These are phyloP conservation scores for Gonatopus flavifemur DNA, from an alignment of 1,140 invertebrate genomes.

Conservation along the genomic window DNA sequence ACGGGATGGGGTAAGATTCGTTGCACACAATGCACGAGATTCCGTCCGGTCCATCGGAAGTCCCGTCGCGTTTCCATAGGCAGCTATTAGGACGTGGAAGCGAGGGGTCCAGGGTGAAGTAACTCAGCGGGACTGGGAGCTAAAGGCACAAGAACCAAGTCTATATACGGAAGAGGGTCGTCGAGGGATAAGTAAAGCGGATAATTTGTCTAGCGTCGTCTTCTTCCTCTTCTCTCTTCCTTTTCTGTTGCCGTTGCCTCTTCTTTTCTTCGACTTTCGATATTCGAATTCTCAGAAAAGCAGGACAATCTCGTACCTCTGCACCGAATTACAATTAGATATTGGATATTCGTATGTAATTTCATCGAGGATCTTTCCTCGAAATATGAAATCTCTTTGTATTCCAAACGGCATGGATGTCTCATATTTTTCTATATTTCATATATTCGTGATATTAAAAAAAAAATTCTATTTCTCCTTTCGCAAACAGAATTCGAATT, in stretches of 20 bases:
- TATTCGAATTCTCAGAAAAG: conserved; percentile 5
- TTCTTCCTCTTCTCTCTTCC: not conserved
- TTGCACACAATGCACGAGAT: conserved; percentile 49
- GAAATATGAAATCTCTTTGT: too few species aligned
- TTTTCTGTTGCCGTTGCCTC: conserved; percentile 1
- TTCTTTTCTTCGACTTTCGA: conserved; percentile 1
- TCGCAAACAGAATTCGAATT: conserved; percentile 8
- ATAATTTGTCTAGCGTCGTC: conserved; percentile 49
- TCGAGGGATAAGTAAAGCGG: conserved; percentile 33
- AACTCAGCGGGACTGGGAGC: conserved; percentile 22
- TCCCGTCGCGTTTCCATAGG: conserved; percentile 37
- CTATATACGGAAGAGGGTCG: too few species aligned
- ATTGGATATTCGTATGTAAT: too few species aligned
- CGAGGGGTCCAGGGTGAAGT: conserved; percentile 13
- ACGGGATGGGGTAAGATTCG: conserved; percentile 15
- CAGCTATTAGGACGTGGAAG: conserved; percentile 40
- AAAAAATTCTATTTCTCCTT: conserved; percentile 34
- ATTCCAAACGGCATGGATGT: too few species aligned
- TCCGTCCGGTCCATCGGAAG: conserved; percentile 43
- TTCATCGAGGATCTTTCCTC: too few species aligned
- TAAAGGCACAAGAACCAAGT: conserved; percentile 19
- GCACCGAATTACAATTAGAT: conserved; percentile 52
- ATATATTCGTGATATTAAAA: too few species aligned
- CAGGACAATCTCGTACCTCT: conserved; percentile 30
- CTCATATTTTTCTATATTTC: too few species aligned